A percentile compares a stretch with the other conserved stretches of the same genome.
These are phyloP conservation scores for Vireo griseus DNA, from an alignment of 2,797 vertebrate genomes.

Conservation along the genomic window DNA sequence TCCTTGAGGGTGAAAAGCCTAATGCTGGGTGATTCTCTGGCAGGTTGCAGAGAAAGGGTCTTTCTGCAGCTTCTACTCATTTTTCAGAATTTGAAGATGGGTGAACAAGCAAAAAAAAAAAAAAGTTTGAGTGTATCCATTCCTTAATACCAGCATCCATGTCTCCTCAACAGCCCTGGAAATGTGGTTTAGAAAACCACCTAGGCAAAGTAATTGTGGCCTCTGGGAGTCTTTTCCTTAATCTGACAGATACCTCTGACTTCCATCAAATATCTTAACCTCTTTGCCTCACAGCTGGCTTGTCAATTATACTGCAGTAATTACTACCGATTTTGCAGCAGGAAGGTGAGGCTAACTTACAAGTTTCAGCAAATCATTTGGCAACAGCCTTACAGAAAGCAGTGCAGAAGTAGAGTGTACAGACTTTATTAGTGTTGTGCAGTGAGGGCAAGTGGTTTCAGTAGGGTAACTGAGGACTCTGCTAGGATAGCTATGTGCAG, in stretches of 20 bases:
- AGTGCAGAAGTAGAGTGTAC: neutral
- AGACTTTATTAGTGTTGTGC: neutral
- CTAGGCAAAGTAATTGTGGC: neutral
- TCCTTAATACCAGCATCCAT: neutral
- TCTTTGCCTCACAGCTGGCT: neutral
- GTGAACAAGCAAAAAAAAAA: neutral
- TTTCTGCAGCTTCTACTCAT: neutral
- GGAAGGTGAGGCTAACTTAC: neutral
- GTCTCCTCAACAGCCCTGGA: neutral
- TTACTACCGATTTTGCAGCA: neutral
- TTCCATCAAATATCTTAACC: neutral
- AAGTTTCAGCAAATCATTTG: neutral
- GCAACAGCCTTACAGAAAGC: neutral
- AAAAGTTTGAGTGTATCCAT: neutral
- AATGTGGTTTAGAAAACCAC: neutral
- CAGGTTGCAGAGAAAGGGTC: neutral
- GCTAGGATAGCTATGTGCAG: neutral
- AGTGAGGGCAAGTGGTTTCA: neutral
- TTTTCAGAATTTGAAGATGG: neutral
- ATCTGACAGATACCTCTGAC: neutral
- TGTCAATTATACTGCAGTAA: neutral
- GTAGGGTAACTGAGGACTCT: neutral
- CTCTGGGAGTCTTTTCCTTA: neutral
- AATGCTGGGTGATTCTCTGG: neutral
- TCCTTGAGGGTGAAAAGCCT: neutral